Base-by-base conservation (phyloP, 2,113 vertebrate species). In the Grantiella picta region DNA sequence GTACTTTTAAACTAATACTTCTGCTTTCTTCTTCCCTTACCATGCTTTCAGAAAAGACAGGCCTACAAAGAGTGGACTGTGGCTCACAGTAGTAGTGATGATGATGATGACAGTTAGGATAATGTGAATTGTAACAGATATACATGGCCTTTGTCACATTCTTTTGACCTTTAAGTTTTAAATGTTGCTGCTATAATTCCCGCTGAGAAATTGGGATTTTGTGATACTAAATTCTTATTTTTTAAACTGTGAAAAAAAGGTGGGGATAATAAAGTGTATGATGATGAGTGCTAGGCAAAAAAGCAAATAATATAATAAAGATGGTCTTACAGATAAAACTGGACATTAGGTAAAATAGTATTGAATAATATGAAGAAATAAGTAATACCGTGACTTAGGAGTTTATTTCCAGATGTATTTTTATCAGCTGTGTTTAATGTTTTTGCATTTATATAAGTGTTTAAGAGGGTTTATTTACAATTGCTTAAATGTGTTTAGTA, bases 31-130 rank as follows among this genome's bases (percentile, higher is more conserved):
- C 98, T 98, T 97, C 98, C 97, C 98, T 98, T 98, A 96, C 96
- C 98, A 98, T 98, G 98, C 99, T 98, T 97, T 95, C 99, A 99
- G 99, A 98, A 98, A 98, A 98, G 97, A 95, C 97, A 98, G 97
- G 96, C 95, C 97, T 97, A 96, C 98, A 98, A 97, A 97, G 97
- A 98, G 94, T 97, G 98, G 98, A 97, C 94, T 98, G 94, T 97
- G 97, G 96, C 95, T 98, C 98, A 95, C 97, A 97, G 76, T 97
- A 98, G 98, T 98, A 98, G 97, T 97, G 98, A 98, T 96, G 98
- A 98, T 94, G 81, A 97, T 95, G 87, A 97, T 95, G 97, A 96
- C 79, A 98, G 98, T 98, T 97, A 98, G 96, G 95, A 90, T 86
- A 84, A 92, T 92, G 92, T 78, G 96, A 96, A 97, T 96, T 97